A percentile compares a stretch with the other conserved stretches of the same genome.
These are phyloP conservation scores for Amphiprion ocellaris DNA, from an alignment of 2,113 vertebrate species.

Conservation along the genomic window DNA sequence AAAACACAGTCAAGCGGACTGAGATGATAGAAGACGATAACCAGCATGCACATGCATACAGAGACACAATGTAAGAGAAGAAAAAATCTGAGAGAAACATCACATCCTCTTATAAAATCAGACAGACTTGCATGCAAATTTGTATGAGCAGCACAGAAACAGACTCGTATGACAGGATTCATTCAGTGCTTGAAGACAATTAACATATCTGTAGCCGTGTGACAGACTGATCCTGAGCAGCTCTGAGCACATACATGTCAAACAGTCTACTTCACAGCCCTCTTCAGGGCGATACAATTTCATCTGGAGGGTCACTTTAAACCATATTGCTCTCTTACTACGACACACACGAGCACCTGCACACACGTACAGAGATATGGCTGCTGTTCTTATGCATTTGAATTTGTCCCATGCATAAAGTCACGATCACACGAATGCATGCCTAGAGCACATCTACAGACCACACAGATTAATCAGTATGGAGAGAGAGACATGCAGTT, in stretches of 20 bases:
- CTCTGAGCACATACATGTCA: constrained; percentile 42
- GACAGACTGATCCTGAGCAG: constrained; percentile 45
- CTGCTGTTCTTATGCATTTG: not conserved
- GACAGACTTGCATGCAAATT: constrained; percentile 50
- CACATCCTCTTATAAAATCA: constrained; percentile 2
- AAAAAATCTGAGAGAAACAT: not conserved
- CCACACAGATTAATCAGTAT: constrained; percentile 66
- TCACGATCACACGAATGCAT: constrained; percentile 35
- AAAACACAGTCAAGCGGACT: constrained; percentile 39
- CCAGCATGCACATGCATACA: constrained; percentile 66
- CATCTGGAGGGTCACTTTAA: constrained; percentile 51
- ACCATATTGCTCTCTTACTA: constrained; percentile 39
- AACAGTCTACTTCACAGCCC: constrained; percentile 43
- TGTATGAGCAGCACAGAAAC: constrained; percentile 28
- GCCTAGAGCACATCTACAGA: constrained; percentile 35
- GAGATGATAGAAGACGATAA: constrained; percentile 30
- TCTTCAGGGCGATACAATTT: constrained; percentile 43
- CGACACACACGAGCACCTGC: not conserved
- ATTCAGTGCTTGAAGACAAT: constrained; percentile 26
- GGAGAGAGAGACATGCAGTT: constrained; percentile 89
- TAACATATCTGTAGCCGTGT: constrained; percentile 24
- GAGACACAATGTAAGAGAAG: not conserved
- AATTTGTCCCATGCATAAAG: constrained; percentile 27
- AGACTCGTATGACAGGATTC: constrained; percentile 6
- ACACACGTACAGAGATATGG: not conserved